Evolutionary conservation across 2,888 invertebrate genomes (phyloP), one percentile per base, ranked within the genome.

Genomic region (Nemotelus nigrinus): DNA sequence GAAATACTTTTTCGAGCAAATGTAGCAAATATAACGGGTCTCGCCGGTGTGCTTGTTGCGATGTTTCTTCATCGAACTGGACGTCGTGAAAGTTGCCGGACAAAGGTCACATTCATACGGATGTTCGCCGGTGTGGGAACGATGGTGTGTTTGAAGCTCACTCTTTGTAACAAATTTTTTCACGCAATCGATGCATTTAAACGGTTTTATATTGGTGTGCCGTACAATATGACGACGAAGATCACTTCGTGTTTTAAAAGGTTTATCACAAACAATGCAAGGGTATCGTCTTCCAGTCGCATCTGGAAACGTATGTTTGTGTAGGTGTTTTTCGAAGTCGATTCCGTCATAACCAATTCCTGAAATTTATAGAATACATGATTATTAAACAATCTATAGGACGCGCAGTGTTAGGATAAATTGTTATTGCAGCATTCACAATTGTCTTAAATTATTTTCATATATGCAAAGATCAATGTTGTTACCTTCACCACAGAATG

Each of bases 41-140:
- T 72, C 47, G 60, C 60, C 70, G 8, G 70, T 71, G 57, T 71
- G 70, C 44, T 55, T 71, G 55, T 55, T 71, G 25, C 70, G 70
- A 57, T 71, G 70, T 41, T 71, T 71, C 43, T 43, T 71, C 70
- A 53, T 55, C 4, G 70, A 71, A 57, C 70, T 71, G 7, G 70
- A 71, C 3, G 70, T 71, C 4, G 70, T 71, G 25, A 71, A 71
- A 4, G 55, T 41, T 7, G 70, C 70, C n/a, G n/a, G 25, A 50
- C 74, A 74, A 3, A 60, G 8, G 10, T 57, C 57, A 48, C 86
- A 86, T 3, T 82, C 80, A 77, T 81, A 83, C 76, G 83, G 82
- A 1, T 82, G 82, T 45, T 85, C 84, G 1, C 85, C 90, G 0
- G 90, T 89, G 77, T 91, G 91, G 1, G 89, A 90, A 3, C 90